Evolutionary conservation across 2,797 vertebrate genomes (phyloP), one percentile per base, ranked within the genome.

Genomic region (Pangasius sanitwongsei): DNA sequence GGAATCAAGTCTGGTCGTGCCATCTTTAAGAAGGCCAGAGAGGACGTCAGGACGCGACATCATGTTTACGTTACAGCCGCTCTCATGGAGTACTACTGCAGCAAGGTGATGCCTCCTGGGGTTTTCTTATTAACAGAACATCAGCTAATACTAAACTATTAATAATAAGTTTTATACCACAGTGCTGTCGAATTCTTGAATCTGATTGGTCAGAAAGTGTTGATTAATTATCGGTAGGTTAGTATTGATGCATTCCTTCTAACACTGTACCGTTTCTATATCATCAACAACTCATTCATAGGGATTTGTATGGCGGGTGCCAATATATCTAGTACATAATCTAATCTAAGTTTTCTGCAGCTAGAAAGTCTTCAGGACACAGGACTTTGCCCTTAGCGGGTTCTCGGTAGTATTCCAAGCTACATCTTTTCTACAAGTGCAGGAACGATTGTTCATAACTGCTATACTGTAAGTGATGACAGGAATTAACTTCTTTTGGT

Each of bases 41-140:
- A 99, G 93, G 99, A 99, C 89, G 87, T 91, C 6, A 97, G 98
- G 88, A 99, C 98, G 0, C 98, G 98, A 63, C 99, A 99, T 92
- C 99, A 99, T 12, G 98, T 99, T 92, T 99, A 99, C 11, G 98
- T 99, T 55, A 98, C 99, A 0, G 99, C 99, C 83, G 99, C 99
- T 13, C 95, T 99, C 89, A 99, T 99, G 99, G 98, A 99, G 86
- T 99, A 99, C 95, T 99, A 99, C 93, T 99, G 99, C 94, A 99
- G 99, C 94, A 99, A 99, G 97, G 99, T 98, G 93, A 94, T 86
- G 0, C 13, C 67, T 63, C 4, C n/a, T 87, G 61, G 12, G 61
- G 7, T 80, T 55, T 72, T 81, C 78, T 34, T 20, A 80, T 25
- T 80, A 31, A 78, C 2, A 31, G 12, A 57, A 20, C 20, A 2